Evolutionary conservation across 2,888 invertebrate species (phyloP).

Genomic region (Eupeodes luniger): DNA sequence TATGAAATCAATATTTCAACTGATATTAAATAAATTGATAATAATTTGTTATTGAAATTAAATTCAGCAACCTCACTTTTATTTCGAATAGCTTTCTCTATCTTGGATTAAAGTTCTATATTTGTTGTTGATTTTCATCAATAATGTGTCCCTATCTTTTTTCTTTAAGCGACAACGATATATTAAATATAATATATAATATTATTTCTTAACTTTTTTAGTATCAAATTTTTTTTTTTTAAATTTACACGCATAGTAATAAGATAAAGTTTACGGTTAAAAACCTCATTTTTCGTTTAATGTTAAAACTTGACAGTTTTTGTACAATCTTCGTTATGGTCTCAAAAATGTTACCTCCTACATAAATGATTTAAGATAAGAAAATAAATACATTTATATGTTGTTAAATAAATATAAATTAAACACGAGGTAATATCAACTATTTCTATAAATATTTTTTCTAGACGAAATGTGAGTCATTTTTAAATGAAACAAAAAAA

Average conservation of each 20-base stretch:
- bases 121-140: background rate
- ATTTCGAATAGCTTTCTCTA: background rate
- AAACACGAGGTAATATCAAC: background rate
- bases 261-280: constrained; percentile 16
- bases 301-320: no score
- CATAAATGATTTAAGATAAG: background rate
- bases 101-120: constrained; percentile 7
- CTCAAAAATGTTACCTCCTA: background rate
- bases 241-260: constrained; percentile 16
- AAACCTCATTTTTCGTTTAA: background rate
- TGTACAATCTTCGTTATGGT: background rate
- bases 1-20: no score
- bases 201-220: background rate
- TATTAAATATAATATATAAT: background rate
- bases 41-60: background rate
- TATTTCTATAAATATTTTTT: background rate
- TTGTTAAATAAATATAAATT: background rate
- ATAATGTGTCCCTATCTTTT: background rate
- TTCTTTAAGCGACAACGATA: background rate
- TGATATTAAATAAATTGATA: no score
- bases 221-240: constrained; percentile 2
- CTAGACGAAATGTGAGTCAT: background rate
- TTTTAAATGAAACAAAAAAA: background rate
- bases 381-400: background rate
- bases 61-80: background rate